phyloP scores from a whole-genome alignment of 2,113 vertebrate genomes.

The Erythrocebus patas region DNA sequence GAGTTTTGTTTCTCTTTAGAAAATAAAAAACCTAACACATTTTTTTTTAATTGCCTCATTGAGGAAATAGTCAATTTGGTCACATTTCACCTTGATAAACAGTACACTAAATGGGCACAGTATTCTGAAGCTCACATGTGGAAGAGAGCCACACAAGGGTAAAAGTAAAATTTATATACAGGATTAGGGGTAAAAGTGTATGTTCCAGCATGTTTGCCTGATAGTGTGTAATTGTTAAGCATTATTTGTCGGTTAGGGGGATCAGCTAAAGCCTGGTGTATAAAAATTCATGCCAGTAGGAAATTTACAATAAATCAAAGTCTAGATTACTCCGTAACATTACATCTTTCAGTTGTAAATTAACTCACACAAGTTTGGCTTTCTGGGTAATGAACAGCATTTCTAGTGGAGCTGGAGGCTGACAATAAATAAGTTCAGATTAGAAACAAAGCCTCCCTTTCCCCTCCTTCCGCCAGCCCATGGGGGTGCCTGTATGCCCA shows the following conservation, averaged over 20 bases:
- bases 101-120: conserved; percentile 6
- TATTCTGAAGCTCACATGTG: conserved; percentile 48
- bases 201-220: conserved; percentile 68
- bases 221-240: conserved; percentile 67
- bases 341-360: conserved; percentile 71
- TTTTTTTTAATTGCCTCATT: conserved; percentile 10
- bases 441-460: conserved; percentile 4
- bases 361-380: conserved; percentile 59
- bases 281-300: conserved; percentile 74
- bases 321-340: conserved; percentile 66
- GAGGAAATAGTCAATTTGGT: conserved; percentile 50
- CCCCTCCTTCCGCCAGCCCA: neutral
- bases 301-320: conserved; percentile 75
- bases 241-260: conserved; percentile 68
- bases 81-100: conserved; percentile 36
- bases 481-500: neutral
- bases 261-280: conserved; percentile 73
- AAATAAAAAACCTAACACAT: conserved; percentile 7
- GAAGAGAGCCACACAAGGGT: conserved; percentile 61
- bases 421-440: conserved; percentile 43
- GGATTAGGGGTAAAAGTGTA: conserved; percentile 71
- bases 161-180: conserved; percentile 73
- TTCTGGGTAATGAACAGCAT: conserved; percentile 67
- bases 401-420: conserved; percentile 2
- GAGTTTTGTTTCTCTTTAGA: conserved; percentile 42